Conservation (phyloP, 2,797 vertebrate genomes). For the Gymnoscopelus microlampas region DNA sequence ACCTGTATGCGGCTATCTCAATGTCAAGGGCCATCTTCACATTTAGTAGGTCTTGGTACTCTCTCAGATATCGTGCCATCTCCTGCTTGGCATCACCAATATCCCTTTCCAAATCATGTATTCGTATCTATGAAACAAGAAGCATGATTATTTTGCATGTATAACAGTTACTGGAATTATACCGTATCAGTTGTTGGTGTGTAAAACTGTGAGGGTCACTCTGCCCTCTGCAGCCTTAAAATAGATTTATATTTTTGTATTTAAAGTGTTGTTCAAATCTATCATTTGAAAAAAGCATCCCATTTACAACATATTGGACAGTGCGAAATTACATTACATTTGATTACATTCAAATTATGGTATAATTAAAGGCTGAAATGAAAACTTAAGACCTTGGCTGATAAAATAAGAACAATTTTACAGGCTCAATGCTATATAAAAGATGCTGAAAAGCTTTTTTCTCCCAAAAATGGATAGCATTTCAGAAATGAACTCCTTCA, state of each 20-base stretch:
- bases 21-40: constrained; percentile 88
- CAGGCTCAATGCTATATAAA: no score
- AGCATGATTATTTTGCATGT: neutral
- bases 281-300: no score
- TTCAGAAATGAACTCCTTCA: no score
- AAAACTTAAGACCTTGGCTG: no score
- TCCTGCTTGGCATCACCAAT: constrained; percentile 87
- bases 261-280: no score
- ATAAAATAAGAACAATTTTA: no score
- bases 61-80: constrained; percentile 88
- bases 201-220: no score
- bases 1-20: constrained; percentile 88
- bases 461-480: neutral
- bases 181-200: neutral
- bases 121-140: constrained; percentile 75
- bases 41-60: constrained; percentile 89
- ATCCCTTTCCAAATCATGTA: constrained; percentile 84
- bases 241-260: no score
- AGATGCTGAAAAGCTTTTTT: neutral
- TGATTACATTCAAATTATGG: no score
- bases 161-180: neutral
- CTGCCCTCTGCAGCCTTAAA: neutral
- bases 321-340: no score
- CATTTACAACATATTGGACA: no score
- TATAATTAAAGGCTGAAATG: no score